These are phyloP conservation scores for Pseudonaja textilis DNA, from an alignment of 2,113 vertebrate genomes.

Conservation along the genomic window DNA sequence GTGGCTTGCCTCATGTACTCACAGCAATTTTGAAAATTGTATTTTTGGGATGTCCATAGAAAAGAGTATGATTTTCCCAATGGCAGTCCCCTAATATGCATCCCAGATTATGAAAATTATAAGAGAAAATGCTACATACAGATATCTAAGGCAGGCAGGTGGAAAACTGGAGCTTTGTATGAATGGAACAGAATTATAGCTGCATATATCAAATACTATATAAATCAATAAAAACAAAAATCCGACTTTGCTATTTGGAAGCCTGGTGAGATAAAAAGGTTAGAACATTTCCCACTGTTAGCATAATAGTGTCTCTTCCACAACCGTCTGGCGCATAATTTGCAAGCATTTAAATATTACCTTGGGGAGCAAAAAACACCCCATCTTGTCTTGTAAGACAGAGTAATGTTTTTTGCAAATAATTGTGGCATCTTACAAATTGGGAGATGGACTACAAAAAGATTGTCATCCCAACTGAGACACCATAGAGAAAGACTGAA, in stretches of 20 bases:
- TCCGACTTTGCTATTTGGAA: conserved; percentile 54
- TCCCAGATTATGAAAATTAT: conserved; percentile 5
- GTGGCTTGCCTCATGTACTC: background rate
- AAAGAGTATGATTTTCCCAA: background rate
- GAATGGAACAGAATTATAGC: conserved; percentile 38
- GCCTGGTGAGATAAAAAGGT: conserved; percentile 58
- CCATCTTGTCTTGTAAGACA: conserved; percentile 39
- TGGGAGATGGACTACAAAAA: background rate
- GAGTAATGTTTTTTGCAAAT: conserved; percentile 56
- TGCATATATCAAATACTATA: conserved; percentile 59
- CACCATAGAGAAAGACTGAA: background rate
- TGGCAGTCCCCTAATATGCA: background rate
- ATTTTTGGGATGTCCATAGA: background rate
- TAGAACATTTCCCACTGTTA: conserved; percentile 63
- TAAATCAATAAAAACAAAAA: conserved; percentile 60
- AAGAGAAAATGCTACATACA: conserved; percentile 19
- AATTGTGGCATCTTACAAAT: conserved; percentile 43
- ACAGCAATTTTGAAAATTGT: background rate
- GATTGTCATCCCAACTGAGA: background rate
- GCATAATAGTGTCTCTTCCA: conserved; percentile 48
- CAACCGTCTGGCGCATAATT: conserved; percentile 35
- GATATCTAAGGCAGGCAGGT: conserved; percentile 37
- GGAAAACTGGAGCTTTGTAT: conserved; percentile 37
- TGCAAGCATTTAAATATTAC: conserved; percentile 58
- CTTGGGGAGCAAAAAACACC: conserved; percentile 41